Conservation (phyloP, 2,113 vertebrate genomes). For the Myotis brandtii region DNA sequence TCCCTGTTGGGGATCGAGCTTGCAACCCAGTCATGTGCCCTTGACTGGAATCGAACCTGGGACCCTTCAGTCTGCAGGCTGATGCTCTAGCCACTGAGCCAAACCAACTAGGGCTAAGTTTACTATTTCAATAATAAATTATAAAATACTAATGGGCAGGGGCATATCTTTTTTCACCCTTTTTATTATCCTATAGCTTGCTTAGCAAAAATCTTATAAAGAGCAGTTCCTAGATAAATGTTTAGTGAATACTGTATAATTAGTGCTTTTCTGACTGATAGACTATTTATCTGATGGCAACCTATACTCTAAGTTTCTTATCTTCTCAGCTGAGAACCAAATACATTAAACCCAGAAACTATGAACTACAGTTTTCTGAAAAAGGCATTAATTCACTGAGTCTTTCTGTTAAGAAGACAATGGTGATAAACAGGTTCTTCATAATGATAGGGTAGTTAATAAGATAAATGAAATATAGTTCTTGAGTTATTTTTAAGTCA, state of each 20-base stretch:
- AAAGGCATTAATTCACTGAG: background rate
- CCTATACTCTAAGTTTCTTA: slow-evolving; percentile 12
- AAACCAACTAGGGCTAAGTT: no score
- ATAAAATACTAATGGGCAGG: slow-evolving; percentile 16
- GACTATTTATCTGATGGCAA: background rate
- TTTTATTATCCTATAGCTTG: background rate
- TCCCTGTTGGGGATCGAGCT: no score
- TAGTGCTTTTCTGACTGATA: background rate
- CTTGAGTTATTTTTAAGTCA: background rate
- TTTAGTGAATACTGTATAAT: background rate
- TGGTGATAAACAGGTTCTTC: background rate
- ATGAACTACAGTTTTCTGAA: background rate
- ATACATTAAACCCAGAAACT: slow-evolving; percentile 4
- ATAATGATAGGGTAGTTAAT: background rate
- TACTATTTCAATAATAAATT: background rate
- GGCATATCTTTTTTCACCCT: background rate
- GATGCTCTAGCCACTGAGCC: no score
- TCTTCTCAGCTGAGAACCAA: slow-evolving; percentile 33
- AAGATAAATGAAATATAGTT: background rate
- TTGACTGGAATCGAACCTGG: no score
- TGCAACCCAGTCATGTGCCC: no score
- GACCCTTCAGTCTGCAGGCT: no score
- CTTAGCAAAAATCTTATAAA: background rate
- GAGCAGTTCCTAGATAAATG: background rate
- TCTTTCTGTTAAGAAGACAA: background rate